phyloP scores from a whole-genome alignment of 2,888 invertebrate genomes.

The Ochropleura plecta region DNA sequence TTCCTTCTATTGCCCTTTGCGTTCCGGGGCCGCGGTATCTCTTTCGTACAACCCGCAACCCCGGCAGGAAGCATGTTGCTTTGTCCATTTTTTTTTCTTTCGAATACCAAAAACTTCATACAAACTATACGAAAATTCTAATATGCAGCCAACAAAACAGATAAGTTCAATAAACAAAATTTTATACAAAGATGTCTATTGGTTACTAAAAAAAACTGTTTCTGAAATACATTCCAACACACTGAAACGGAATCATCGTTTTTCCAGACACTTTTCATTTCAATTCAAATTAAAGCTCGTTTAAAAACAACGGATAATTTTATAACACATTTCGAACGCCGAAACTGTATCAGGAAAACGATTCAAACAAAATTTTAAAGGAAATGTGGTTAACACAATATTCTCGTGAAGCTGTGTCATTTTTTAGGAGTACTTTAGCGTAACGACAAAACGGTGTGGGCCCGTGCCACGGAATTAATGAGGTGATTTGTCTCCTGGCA shows the following conservation, averaged over 20 bases:
- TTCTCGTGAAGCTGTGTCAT: constrained; percentile 38
- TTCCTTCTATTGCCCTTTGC: too few relatives aligned
- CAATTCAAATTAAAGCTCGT: neutral
- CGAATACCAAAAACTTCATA: neutral
- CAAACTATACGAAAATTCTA: neutral
- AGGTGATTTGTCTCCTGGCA: constrained; percentile 80
- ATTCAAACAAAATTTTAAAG: constrained; percentile 38
- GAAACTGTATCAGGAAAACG: constrained; percentile 16
- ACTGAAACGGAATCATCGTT: neutral
- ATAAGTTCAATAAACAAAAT: too few relatives aligned
- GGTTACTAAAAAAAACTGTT: too few relatives aligned
- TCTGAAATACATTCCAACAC: neutral
- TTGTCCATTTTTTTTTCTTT: neutral
- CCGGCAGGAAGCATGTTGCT: too few relatives aligned
- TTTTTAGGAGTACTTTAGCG: constrained; percentile 64
- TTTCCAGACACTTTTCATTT: neutral
- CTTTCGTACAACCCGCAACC: too few relatives aligned
- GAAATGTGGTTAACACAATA: constrained; percentile 39
- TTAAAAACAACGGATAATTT: neutral
- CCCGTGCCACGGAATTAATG: constrained; percentile 83
- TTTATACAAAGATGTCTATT: too few relatives aligned
- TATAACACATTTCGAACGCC: neutral
- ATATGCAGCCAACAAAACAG: neutral
- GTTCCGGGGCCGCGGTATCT: too few relatives aligned
- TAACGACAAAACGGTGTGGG: constrained; percentile 71